A percentile compares a stretch with the other conserved stretches of the same genome.
These are phyloP conservation scores for Orthosia cruda DNA, from an alignment of 2,888 invertebrate species.

Conservation along the genomic window DNA sequence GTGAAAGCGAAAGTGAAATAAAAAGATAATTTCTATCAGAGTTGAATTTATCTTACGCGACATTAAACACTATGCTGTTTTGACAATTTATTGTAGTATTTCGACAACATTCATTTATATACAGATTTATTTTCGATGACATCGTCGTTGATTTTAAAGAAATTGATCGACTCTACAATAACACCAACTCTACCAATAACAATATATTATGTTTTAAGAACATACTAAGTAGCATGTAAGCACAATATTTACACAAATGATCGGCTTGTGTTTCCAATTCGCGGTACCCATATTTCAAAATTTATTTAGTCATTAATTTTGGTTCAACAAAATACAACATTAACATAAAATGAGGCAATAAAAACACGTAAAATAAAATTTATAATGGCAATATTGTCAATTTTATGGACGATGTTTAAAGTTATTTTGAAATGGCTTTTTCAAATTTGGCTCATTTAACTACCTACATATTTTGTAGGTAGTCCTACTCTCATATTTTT, in stretches of 20 bases:
- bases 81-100: constrained; percentile 10
- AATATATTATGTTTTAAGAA: constrained; percentile 12
- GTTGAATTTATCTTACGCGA: constrained; percentile 15
- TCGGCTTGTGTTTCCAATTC: constrained; percentile 24
- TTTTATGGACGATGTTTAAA: constrained; percentile 44
- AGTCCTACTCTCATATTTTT: background rate
- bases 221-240: constrained; percentile 5
- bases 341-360: constrained; percentile 47
- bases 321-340: constrained; percentile 39
- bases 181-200: constrained; percentile 6
- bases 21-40: constrained; percentile 20
- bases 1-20: constrained; percentile 65
- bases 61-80: constrained; percentile 21
- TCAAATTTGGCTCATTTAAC: constrained; percentile 10
- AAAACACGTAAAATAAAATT: constrained; percentile 40
- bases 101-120: background rate
- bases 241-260: constrained; percentile 32
- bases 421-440: constrained; percentile 22
- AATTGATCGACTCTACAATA: constrained; percentile 10
- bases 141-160: background rate
- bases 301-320: constrained; percentile 44
- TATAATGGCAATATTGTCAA: constrained; percentile 41
- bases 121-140: constrained; percentile 17
- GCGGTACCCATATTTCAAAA: constrained; percentile 24
- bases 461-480: background rate